These are phyloP conservation scores for Melanaphis sacchari DNA, from an alignment of 1,140 invertebrate genomes.

Conservation along the genomic window DNA sequence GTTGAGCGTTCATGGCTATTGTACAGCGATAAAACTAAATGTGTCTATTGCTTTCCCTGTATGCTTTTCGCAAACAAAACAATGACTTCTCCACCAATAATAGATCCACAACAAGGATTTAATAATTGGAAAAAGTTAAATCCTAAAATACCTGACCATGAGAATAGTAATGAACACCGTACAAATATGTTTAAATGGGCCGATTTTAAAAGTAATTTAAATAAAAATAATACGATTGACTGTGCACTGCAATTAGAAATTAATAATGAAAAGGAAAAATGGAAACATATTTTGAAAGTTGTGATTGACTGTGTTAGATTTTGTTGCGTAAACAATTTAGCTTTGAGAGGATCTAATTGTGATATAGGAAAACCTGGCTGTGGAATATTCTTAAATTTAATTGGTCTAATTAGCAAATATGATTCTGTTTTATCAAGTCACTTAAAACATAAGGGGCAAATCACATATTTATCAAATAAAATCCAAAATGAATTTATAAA, in stretches of 20 bases:
- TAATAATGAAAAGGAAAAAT: background rate
- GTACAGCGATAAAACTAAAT: slow-evolving; percentile 16
- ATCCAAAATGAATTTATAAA: background rate
- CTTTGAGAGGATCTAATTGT: background rate
- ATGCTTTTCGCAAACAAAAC: slow-evolving; percentile 1
- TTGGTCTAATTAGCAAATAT: background rate
- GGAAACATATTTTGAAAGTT: slow-evolving; percentile 16
- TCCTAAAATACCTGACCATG: background rate
- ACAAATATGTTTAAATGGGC: background rate
- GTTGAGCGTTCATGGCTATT: background rate
- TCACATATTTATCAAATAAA: background rate
- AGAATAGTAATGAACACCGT: background rate
- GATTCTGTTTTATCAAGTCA: background rate
- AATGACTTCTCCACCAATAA: background rate
- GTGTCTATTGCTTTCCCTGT: background rate
- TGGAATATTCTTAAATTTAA: slow-evolving; percentile 2
- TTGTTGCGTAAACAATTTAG: slow-evolving; percentile 17
- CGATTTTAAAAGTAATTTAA: background rate
- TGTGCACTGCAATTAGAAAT: background rate
- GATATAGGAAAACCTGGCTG: background rate
- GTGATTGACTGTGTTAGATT: background rate
- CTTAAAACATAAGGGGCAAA: background rate
- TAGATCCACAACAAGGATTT: background rate
- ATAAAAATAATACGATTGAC: background rate
- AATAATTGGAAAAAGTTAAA: slow-evolving; percentile 34